Conservation (phyloP, 30 jellyfish, hydroid and myxozoan species). For the Pelagia noctiluca region DNA sequence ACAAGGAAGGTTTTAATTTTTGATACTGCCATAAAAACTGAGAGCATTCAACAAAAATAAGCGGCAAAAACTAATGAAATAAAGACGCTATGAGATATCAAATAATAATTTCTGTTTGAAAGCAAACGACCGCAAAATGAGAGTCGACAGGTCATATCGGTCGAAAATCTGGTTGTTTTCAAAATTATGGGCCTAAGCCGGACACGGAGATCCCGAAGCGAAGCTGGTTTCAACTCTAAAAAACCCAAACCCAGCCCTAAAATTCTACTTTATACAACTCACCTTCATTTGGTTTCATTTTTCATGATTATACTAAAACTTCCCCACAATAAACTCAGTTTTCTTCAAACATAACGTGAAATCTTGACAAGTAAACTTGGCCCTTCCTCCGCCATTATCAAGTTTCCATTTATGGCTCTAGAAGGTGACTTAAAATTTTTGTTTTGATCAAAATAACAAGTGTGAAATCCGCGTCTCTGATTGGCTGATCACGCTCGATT, state of each 20-base stretch:
- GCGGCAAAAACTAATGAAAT: too few species aligned
- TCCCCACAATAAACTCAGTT: not conserved
- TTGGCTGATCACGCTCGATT: not conserved
- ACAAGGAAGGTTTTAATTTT: too few species aligned
- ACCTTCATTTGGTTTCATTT: not conserved
- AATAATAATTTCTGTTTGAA: too few species aligned
- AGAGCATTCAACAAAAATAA: too few species aligned
- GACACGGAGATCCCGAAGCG: too few species aligned
- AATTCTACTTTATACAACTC: not conserved
- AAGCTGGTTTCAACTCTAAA: not conserved
- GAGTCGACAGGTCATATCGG: not conserved
- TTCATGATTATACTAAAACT: not conserved
- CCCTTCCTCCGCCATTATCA: not conserved
- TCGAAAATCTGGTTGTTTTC: not conserved
- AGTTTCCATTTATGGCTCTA: not conserved
- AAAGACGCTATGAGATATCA: too few species aligned
- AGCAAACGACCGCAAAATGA: too few species aligned
- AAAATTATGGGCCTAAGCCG: not conserved
- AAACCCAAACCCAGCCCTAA: not conserved
- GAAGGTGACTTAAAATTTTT: not conserved
- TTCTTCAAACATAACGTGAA: not conserved
- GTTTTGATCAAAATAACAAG: not conserved
- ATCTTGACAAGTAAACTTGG: not conserved
- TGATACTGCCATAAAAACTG: too few species aligned
- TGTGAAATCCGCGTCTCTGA: not conserved